A percentile compares a stretch with the other conserved stretches of the same genome.
Conservation (phyloP, 2,113 vertebrate species). For the Strigops habroptila region DNA sequence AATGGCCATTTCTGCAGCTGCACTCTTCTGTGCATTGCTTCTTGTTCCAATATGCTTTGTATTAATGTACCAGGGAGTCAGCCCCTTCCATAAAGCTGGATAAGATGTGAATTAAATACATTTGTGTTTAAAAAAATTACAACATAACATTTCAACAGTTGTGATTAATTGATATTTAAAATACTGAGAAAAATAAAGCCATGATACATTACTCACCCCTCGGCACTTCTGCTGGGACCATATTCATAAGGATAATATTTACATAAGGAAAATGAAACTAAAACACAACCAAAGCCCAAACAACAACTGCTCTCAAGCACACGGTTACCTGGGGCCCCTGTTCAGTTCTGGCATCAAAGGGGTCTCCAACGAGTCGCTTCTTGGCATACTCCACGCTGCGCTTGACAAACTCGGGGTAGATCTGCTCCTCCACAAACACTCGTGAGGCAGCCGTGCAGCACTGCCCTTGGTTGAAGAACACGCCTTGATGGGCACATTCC, state of each 20-base stretch:
- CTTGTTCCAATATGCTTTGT: slow-evolving; percentile 4
- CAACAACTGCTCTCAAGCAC: slow-evolving; percentile 1
- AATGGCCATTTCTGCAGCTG: slow-evolving; percentile 15
- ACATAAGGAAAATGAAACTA: slow-evolving; percentile 18
- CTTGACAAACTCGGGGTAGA: slow-evolving; percentile 87
- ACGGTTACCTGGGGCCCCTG: slow-evolving; percentile 90
- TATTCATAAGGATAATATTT: slow-evolving; percentile 39
- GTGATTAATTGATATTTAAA: slow-evolving; percentile 64
- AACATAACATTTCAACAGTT: slow-evolving; percentile 58
- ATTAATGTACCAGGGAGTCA: slow-evolving; percentile 26
- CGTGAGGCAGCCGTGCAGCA: slow-evolving; percentile 92
- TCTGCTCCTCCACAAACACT: slow-evolving; percentile 87
- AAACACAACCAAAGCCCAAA: slow-evolving; percentile 19
- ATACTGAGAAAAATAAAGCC: slow-evolving; percentile 45
- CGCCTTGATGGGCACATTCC: slow-evolving; percentile 89
- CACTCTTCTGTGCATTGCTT: neutral
- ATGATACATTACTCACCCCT: slow-evolving; percentile 47
- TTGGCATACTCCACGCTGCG: slow-evolving; percentile 85
- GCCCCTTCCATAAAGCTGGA: neutral
- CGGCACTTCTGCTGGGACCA: neutral
- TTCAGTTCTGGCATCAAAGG: slow-evolving; percentile 85
- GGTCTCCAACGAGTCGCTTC: slow-evolving; percentile 85
- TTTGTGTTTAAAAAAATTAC: slow-evolving; percentile 52
- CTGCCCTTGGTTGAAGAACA: slow-evolving; percentile 96
- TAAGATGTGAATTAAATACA: slow-evolving; percentile 56